phyloP scores from a whole-genome alignment of 2,888 invertebrate species.

The Drosophila mimica region DNA sequence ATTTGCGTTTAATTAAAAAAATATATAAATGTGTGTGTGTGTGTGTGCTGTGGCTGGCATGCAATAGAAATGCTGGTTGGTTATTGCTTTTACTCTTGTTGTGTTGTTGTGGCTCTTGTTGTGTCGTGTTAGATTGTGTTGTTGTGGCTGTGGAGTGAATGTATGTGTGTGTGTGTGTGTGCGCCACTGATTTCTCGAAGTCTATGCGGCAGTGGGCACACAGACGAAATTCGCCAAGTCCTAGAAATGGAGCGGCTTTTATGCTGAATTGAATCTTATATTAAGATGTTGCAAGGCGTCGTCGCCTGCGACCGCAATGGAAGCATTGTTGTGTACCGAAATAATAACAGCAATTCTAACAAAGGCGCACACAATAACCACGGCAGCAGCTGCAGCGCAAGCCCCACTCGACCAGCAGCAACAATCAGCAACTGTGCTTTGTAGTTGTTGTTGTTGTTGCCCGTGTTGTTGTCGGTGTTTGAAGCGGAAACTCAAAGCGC shows the following conservation, averaged over 20 bases:
- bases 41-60: slow-evolving; percentile 62
- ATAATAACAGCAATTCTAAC: slow-evolving; percentile 74
- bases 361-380: slow-evolving; percentile 73
- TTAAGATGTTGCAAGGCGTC: slow-evolving; percentile 74
- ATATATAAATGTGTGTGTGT: slow-evolving; percentile 66
- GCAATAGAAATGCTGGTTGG: slow-evolving; percentile 74
- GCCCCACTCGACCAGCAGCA: slow-evolving; percentile 71
- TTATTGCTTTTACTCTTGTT: slow-evolving; percentile 69
- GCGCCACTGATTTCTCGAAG: slow-evolving; percentile 53
- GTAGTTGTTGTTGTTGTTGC: slow-evolving; percentile 25
- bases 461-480: slow-evolving; percentile 60
- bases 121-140: slow-evolving; percentile 35
- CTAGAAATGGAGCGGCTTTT: slow-evolving; percentile 40
- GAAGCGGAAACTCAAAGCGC: slow-evolving; percentile 80
- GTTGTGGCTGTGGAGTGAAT: slow-evolving; percentile 45
- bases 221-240: slow-evolving; percentile 52
- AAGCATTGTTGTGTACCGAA: slow-evolving; percentile 63
- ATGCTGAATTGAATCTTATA: slow-evolving; percentile 76
- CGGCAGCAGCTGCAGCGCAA: slow-evolving; percentile 70
- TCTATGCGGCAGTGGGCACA: slow-evolving; percentile 39
- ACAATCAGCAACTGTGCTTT: slow-evolving; percentile 55
- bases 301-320: slow-evolving; percentile 35
- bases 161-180: slow-evolving; percentile 23
- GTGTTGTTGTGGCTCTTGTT: slow-evolving; percentile 20
- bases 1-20: slow-evolving; percentile 77